These are phyloP conservation scores for Noctua janthe DNA, from an alignment of 2,888 invertebrate genomes.

Conservation along the genomic window DNA sequence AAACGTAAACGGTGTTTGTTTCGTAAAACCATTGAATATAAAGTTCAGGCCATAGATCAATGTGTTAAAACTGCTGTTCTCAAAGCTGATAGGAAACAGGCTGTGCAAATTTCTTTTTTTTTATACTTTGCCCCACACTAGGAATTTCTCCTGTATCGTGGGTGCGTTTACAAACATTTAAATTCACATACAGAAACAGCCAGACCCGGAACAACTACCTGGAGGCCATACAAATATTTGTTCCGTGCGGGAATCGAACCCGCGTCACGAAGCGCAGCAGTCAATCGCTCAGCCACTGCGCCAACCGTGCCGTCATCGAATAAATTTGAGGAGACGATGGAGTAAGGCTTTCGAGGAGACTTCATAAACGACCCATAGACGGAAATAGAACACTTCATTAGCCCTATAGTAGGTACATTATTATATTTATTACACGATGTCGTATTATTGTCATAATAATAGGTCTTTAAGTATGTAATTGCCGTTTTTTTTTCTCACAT, in stretches of 20 bases:
- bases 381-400: conserved; percentile 10
- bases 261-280: no score
- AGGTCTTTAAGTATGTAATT: no score
- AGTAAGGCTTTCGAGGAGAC: not conserved
- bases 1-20: not conserved
- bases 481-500: no score
- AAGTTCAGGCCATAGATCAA: conserved; percentile 31
- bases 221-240: no score
- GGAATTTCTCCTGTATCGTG: no score
- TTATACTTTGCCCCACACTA: no score
- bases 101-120: no score
- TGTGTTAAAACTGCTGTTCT: conserved; percentile 24
- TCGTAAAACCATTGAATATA: conserved; percentile 9
- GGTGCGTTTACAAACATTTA: no score
- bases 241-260: no score
- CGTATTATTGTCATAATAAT: not conserved
- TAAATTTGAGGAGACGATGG: conserved; percentile 12
- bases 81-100: conserved; percentile 19
- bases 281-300: no score
- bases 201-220: no score
- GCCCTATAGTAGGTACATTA: not conserved
- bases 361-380: conserved; percentile 14
- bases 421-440: not conserved
- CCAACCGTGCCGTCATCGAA: not conserved
- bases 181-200: no score